A percentile compares a stretch with the other conserved stretches of the same genome.
Evolutionary conservation across 2,113 vertebrate genomes (phyloP).

Genomic region (Furnarius figulus): DNA sequence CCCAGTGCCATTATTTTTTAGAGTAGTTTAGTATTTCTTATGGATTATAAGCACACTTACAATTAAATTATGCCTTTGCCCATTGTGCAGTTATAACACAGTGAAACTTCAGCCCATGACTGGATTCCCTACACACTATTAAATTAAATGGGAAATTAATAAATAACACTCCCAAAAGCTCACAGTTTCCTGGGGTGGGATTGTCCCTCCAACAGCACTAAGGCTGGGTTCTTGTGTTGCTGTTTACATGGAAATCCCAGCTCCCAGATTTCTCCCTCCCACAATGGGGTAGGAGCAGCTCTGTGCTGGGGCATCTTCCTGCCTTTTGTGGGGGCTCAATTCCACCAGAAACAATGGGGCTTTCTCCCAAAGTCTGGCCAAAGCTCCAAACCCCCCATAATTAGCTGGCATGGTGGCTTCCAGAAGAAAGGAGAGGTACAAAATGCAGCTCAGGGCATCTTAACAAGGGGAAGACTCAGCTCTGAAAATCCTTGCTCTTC

Average conservation of each 20-base stretch:
- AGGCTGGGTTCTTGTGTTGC: background rate
- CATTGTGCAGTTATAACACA: background rate
- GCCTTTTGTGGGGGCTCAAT: background rate
- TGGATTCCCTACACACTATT: rapidly evolving
- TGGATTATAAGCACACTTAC: background rate
- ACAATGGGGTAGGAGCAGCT: background rate
- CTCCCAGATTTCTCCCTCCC: background rate
- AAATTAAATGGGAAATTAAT: background rate
- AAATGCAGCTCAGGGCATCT: background rate
- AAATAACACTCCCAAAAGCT: background rate
- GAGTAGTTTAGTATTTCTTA: background rate
- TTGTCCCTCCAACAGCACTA: background rate
- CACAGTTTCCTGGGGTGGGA: background rate
- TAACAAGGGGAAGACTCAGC: background rate
- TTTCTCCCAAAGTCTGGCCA: background rate
- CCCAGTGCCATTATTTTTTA: background rate
- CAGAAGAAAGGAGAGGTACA: background rate
- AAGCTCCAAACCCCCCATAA: background rate
- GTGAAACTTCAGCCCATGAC: rapidly evolving
- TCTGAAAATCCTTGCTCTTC: slow-evolving; percentile 29
- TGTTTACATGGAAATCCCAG: background rate
- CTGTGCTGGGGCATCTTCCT: background rate
- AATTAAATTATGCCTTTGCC: background rate
- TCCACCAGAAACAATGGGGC: background rate
- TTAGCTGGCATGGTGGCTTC: background rate